Conservation (phyloP, 2,113 vertebrate species). For the Noctilio leporinus region DNA sequence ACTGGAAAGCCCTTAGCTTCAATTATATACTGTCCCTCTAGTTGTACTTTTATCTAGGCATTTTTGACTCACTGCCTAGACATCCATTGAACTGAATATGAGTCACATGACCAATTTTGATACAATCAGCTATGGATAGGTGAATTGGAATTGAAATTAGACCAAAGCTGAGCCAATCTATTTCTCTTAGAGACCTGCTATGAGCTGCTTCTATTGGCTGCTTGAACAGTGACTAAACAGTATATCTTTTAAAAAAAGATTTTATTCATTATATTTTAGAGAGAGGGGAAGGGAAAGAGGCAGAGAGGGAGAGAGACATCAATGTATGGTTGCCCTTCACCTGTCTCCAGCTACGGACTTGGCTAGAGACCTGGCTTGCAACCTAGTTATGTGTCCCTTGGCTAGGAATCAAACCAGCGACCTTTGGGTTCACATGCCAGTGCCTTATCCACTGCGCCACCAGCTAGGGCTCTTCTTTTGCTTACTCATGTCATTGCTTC, state of each 20-base stretch:
- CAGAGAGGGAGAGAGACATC: too few relatives aligned
- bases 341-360: too few relatives aligned
- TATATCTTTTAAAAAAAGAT: too few relatives aligned
- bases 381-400: too few relatives aligned
- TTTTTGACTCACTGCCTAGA: not conserved
- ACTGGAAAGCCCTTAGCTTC: not conserved
- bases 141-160: not conserved
- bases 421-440: too few relatives aligned
- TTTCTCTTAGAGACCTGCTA: not conserved
- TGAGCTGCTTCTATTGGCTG: not conserved
- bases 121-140: not conserved
- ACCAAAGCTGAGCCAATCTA: not conserved
- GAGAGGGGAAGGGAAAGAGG: too few relatives aligned
- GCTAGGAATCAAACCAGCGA: too few relatives aligned
- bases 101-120: not conserved
- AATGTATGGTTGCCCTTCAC: too few relatives aligned
- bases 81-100: not conserved
- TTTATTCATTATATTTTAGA: too few relatives aligned
- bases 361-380: too few relatives aligned
- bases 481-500: not conserved
- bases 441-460: too few relatives aligned
- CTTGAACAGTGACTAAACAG: not conserved
- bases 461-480: too few relatives aligned
- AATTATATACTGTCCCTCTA: not conserved
- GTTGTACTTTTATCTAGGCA: not conserved